Percentiles rank a stretch among this genome's conserved stretches.
Conservation (phyloP, 2,113 vertebrate genomes). For the Eulemur rufifrons region DNA sequence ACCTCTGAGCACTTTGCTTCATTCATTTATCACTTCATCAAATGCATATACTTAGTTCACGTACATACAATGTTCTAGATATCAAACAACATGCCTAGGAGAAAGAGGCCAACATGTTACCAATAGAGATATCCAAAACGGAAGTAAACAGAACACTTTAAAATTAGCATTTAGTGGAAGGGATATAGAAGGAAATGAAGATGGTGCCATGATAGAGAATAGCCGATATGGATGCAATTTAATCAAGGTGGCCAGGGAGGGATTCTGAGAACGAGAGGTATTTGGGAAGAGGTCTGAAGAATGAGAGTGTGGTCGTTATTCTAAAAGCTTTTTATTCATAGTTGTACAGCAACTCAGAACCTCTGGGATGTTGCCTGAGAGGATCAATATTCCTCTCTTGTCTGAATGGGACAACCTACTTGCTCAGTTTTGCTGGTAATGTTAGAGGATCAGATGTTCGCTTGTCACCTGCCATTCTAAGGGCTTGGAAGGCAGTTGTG, state of each 20-base stretch:
- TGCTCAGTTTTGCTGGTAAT: background rate
- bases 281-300: background rate
- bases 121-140: background rate
- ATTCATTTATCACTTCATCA: background rate
- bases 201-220: background rate
- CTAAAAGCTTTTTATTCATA: background rate
- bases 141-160: background rate
- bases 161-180: background rate
- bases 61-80: background rate
- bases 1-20: background rate
- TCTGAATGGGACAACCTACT: background rate
- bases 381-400: background rate
- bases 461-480: background rate
- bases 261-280: background rate
- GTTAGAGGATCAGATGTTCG: background rate
- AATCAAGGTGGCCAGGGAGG: background rate
- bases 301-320: background rate
- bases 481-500: background rate
- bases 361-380: background rate
- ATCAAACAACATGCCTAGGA: background rate
- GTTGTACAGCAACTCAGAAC: background rate
- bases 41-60: background rate
- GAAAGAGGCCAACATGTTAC: background rate
- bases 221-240: background rate
- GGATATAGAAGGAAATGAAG: background rate